Percentiles rank a stretch among this genome's conserved stretches.
These are phyloP conservation scores for Dynastes maya DNA, from an alignment of 2,888 invertebrate genomes.

Conservation along the genomic window DNA sequence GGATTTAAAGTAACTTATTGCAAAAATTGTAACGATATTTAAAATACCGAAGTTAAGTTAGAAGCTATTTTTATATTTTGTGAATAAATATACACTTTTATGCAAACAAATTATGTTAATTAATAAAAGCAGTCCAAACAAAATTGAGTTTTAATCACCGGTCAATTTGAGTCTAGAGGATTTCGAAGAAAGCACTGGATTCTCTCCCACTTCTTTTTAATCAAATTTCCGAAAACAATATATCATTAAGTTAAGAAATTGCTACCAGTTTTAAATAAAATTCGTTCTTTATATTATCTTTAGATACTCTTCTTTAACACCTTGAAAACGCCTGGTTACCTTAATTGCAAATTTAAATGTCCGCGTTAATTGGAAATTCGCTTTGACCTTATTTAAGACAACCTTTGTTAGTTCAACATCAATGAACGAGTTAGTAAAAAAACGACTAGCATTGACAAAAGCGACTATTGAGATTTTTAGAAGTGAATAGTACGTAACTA, in stretches of 20 bases:
- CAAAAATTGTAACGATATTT: too few species aligned
- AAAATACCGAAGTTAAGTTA: too few species aligned
- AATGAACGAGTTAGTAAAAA: neutral
- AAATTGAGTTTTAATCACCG: too few species aligned
- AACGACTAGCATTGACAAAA: neutral
- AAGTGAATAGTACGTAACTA: neutral
- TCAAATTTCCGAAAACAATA: neutral
- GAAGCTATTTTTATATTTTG: too few species aligned
- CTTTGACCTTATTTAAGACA: slow-evolving; percentile 7
- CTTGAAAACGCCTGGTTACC: neutral
- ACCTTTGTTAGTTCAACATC: slow-evolving; percentile 1
- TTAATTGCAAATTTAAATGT: neutral
- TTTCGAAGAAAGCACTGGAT: too few species aligned
- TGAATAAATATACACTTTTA: too few species aligned
- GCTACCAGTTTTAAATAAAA: neutral
- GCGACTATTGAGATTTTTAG: neutral
- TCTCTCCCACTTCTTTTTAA: neutral
- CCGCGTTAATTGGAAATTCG: neutral
- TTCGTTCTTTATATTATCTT: neutral
- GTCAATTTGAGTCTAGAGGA: too few species aligned
- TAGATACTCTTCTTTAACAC: neutral
- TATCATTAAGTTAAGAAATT: neutral
- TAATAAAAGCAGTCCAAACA: too few species aligned
- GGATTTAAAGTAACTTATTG: too few species aligned
- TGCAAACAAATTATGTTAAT: too few species aligned